These are phyloP conservation scores for Trachelipus rathkii DNA, from an alignment of 1,140 invertebrate species.

Conservation along the genomic window DNA sequence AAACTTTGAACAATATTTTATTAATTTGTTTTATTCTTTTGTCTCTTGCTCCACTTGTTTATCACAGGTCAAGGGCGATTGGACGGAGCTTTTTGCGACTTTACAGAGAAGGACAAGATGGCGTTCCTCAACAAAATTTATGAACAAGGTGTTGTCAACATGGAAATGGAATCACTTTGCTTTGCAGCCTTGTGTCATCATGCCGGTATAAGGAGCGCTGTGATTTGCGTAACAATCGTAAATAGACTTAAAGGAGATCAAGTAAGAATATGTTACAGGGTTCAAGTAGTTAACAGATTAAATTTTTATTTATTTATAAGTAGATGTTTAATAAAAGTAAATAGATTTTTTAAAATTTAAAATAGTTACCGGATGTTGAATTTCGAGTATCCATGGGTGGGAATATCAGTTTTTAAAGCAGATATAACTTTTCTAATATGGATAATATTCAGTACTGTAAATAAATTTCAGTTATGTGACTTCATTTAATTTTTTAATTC, in stretches of 20 bases:
- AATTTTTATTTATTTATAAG: background rate
- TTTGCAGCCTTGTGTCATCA: constrained; percentile 91
- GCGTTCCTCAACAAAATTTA: constrained; percentile 74
- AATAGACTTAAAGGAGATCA: constrained; percentile 92
- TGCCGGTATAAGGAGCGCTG: constrained; percentile 86
- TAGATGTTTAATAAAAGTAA: too few species aligned
- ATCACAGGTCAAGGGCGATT: constrained; percentile 69
- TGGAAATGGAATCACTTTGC: constrained; percentile 93
- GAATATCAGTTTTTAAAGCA: too few species aligned
- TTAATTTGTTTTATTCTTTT: too few species aligned
- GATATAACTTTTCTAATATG: too few species aligned
- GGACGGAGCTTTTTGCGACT: constrained; percentile 96
- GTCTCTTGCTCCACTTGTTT: too few species aligned
- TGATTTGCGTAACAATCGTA: constrained; percentile 88
- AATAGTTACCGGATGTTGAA: background rate
- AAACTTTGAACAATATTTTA: too few species aligned
- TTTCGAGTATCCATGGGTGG: background rate
- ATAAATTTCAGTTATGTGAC: too few species aligned
- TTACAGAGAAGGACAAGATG: constrained; percentile 82
- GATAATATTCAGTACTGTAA: too few species aligned
- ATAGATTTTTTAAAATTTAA: too few species aligned
- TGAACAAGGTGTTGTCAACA: constrained; percentile 80
- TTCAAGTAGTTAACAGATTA: constrained; percentile 27
- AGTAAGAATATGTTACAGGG: constrained; percentile 54
- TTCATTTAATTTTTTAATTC: too few species aligned